phyloP scores from a whole-genome alignment of 1,140 invertebrate species.

The Nylanderia fulva region DNA sequence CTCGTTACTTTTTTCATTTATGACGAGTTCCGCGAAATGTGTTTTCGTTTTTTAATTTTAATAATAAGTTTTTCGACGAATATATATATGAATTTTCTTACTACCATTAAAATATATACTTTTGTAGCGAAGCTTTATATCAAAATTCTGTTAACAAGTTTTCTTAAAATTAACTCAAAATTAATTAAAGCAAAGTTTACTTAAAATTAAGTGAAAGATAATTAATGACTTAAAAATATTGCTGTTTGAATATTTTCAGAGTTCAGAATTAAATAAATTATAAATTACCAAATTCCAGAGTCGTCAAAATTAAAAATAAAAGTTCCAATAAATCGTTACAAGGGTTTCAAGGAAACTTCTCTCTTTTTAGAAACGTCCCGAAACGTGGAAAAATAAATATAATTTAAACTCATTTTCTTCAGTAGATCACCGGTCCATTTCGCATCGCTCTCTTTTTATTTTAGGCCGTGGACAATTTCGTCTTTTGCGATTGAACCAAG shows the following conservation, averaged over 20 bases:
- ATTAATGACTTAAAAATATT: not conserved
- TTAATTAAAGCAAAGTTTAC: not conserved
- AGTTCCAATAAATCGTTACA: not conserved
- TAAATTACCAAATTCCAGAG: not conserved
- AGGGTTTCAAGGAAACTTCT: not conserved
- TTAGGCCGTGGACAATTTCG: not conserved
- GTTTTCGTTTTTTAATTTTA: not conserved
- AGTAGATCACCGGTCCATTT: not conserved
- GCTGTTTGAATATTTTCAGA: not conserved
- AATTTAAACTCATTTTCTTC: not conserved
- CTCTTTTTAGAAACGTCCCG: not conserved
- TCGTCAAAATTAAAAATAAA: not conserved
- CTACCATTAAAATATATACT: not conserved
- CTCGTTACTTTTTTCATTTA: too few species aligned
- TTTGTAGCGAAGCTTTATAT: not conserved
- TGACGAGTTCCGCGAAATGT: not conserved
- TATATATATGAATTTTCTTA: not conserved
- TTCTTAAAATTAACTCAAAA: slow-evolving; percentile 2
- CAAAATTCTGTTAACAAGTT: not conserved
- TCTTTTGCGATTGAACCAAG: slow-evolving; percentile 21
- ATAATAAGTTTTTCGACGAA: not conserved
- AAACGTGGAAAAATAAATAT: not conserved
- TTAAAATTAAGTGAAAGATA: slow-evolving; percentile 18
- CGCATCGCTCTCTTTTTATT: not conserved
- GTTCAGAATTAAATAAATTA: not conserved